These are phyloP conservation scores for Yponomeuta sedellus DNA, from an alignment of 2,888 invertebrate genomes.

Conservation along the genomic window DNA sequence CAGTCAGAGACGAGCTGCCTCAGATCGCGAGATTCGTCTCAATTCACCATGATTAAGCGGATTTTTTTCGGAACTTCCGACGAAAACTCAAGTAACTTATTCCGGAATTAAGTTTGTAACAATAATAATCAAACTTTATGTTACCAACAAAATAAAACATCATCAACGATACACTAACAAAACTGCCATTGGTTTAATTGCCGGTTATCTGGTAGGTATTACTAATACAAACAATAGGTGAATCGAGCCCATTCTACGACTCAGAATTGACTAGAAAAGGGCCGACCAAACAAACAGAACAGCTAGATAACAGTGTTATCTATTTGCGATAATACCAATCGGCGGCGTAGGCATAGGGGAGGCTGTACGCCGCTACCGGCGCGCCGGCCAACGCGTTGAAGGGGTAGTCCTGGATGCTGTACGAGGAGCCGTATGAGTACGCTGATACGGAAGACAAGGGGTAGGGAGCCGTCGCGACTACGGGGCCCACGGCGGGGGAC, in stretches of 20 bases:
- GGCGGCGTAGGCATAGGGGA: slow-evolving; percentile 33
- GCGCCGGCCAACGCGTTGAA: slow-evolving; percentile 15
- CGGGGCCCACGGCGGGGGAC: slow-evolving; percentile 13
- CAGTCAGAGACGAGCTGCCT: too few relatives aligned
- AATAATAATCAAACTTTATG: too few relatives aligned
- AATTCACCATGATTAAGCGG: too few relatives aligned
- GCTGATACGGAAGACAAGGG: slow-evolving; percentile 35
- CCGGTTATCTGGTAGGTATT: neutral
- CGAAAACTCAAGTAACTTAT: too few relatives aligned
- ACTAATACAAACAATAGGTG: neutral
- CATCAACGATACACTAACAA: too few relatives aligned
- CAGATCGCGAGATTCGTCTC: too few relatives aligned
- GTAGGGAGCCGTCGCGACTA: slow-evolving; percentile 22
- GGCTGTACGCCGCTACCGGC: slow-evolving; percentile 25
- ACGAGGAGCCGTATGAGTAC: slow-evolving; percentile 36
- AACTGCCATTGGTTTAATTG: too few relatives aligned
- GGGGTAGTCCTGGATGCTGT: slow-evolving; percentile 26
- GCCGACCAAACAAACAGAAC: neutral
- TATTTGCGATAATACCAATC: slow-evolving; percentile 23
- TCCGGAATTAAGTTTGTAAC: too few relatives aligned
- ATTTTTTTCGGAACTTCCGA: too few relatives aligned
- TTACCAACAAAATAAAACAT: too few relatives aligned
- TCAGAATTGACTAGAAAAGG: neutral
- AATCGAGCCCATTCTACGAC: neutral
- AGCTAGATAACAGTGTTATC: neutral